Conservation (phyloP, 2,888 invertebrate genomes). For the Prenolepis imparis region DNA sequence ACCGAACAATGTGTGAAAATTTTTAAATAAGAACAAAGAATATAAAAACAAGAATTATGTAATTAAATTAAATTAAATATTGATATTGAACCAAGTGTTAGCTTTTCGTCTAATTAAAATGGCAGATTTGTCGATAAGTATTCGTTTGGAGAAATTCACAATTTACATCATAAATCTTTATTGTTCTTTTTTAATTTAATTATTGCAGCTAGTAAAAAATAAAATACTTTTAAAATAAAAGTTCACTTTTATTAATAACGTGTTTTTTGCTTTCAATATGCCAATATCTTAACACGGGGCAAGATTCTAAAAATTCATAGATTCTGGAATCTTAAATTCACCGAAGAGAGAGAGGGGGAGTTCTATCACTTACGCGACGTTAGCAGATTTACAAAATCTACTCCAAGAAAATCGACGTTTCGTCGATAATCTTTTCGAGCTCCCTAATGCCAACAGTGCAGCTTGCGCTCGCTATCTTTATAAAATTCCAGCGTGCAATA, state of each 20-base stretch:
- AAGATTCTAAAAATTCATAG: background rate
- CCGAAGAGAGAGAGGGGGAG: background rate
- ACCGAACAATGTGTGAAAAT: background rate
- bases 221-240: background rate
- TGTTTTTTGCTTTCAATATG: background rate
- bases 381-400: background rate
- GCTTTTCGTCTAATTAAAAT: background rate
- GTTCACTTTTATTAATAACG: background rate
- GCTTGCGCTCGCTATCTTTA: background rate
- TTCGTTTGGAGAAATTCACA: background rate
- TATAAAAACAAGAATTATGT: background rate
- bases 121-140: background rate
- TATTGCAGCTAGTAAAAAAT: background rate
- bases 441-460: background rate
- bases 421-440: background rate
- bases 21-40: background rate
- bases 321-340: background rate
- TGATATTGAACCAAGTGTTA: background rate
- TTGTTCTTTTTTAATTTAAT: background rate
- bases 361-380: background rate
- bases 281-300: background rate
- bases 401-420: background rate
- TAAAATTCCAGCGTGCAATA: slow-evolving; percentile 47
- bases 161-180: background rate
- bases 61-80: background rate